A percentile compares a stretch with the other conserved stretches of the same genome.
Evolutionary conservation across 2,888 invertebrate genomes (phyloP).

Genomic region (Asteroscopus sphinx): DNA sequence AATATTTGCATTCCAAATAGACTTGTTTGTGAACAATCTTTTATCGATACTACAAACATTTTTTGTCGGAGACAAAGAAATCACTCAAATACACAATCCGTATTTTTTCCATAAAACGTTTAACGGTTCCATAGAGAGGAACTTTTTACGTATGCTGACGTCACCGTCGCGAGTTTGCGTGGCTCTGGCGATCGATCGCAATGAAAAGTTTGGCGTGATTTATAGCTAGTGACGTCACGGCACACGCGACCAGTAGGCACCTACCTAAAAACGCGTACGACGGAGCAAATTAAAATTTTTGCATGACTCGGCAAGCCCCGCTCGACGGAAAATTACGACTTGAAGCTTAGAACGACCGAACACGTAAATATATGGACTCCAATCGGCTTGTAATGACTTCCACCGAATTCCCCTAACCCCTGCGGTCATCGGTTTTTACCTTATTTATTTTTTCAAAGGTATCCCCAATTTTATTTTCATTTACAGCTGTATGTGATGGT

Average conservation of each 20-base stretch:
- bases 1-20: conserved; percentile 50
- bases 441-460: conserved; percentile 49
- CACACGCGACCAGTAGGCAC: conserved; percentile 21
- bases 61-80: conserved; percentile 41
- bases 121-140: conserved; percentile 27
- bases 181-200: conserved; percentile 35
- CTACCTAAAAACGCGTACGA: conserved; percentile 21
- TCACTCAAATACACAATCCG: conserved; percentile 50
- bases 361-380: conserved; percentile 40
- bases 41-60: conserved; percentile 47
- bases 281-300: conserved; percentile 57
- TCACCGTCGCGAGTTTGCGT: conserved; percentile 16
- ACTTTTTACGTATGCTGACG: conserved; percentile 41
- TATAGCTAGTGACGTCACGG: conserved; percentile 47
- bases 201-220: conserved; percentile 52
- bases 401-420: conserved; percentile 32
- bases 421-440: conserved; percentile 45
- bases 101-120: conserved; percentile 47
- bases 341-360: conserved; percentile 36
- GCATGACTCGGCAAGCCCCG: conserved; percentile 49
- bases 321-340: conserved; percentile 45
- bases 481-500: conserved; percentile 18
- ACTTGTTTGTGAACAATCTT: conserved; percentile 45
- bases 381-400: conserved; percentile 43
- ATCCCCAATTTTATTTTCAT: conserved; percentile 46